phyloP scores from a whole-genome alignment of 1,140 invertebrate species.

The Hypothenemus hampei region DNA sequence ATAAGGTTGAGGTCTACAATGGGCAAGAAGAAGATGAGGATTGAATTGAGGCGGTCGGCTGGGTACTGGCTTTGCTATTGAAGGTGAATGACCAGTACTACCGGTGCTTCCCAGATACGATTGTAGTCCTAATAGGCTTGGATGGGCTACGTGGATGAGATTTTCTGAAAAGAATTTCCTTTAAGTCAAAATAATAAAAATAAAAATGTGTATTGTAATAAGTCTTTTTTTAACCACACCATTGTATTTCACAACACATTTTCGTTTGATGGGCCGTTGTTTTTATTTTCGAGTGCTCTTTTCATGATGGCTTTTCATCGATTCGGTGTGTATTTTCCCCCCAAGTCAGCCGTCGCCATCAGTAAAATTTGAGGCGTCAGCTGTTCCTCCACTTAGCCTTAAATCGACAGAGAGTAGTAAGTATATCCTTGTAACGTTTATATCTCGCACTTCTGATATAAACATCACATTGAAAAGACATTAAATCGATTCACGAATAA shows the following conservation, averaged over 20 bases:
- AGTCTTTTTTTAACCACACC: no score
- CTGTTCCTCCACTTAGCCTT: slow-evolving; percentile 6
- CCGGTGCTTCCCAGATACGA: slow-evolving; percentile 37
- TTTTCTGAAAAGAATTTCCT: slow-evolving; percentile 43
- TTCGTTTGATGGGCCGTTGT: no score
- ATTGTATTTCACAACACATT: no score
- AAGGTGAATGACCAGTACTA: slow-evolving; percentile 32
- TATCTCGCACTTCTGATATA: neutral
- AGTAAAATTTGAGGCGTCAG: slow-evolving; percentile 5
- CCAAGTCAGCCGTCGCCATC: neutral
- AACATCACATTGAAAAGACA: neutral
- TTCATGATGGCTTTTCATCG: neutral
- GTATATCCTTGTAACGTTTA: neutral
- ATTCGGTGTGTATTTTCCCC: no score
- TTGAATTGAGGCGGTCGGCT: slow-evolving; percentile 50
- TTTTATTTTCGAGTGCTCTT: neutral
- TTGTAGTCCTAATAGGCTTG: slow-evolving; percentile 41
- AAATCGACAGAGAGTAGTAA: no score
- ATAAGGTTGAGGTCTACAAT: slow-evolving; percentile 52
- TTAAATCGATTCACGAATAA: no score
- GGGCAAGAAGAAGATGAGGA: slow-evolving; percentile 49
- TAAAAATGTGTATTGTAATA: no score
- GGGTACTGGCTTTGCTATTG: slow-evolving; percentile 53
- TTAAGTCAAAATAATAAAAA: no score
- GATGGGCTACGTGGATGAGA: slow-evolving; percentile 42